Conservation (phyloP, 92 coral and sea anemone genomes). For the Chrysogorgia sp. region DNA sequence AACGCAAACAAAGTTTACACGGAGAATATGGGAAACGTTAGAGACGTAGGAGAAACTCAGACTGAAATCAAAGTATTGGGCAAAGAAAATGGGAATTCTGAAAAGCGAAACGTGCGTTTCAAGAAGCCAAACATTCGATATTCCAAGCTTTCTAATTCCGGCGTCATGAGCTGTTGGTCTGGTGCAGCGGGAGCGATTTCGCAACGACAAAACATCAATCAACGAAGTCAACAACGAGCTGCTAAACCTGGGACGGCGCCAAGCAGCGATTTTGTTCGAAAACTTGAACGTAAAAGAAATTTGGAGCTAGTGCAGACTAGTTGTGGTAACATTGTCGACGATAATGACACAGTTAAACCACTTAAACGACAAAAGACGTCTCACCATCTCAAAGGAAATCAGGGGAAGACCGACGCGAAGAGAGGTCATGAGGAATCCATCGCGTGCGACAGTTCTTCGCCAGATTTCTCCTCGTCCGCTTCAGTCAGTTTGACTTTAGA, state of each 20-base stretch:
- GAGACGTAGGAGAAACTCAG: background rate
- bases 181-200: background rate
- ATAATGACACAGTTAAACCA: background rate
- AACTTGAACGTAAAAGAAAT: background rate
- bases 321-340: background rate
- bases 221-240: background rate
- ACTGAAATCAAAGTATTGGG: background rate
- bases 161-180: background rate
- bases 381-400: background rate
- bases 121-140: no score
- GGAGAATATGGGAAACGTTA: background rate
- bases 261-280: background rate
- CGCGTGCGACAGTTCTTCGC: background rate
- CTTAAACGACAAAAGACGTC: conserved; percentile 1
- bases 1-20: background rate
- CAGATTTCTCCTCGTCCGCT: background rate
- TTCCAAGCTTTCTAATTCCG: background rate
- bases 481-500: background rate
- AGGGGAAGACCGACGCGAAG: background rate
- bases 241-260: background rate
- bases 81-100: background rate
- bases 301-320: background rate
- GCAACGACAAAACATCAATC: background rate
- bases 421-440: background rate
- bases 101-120: no score